Evolutionary conservation across 2,113 vertebrate genomes (phyloP).

Genomic region (Prinia subflava): DNA sequence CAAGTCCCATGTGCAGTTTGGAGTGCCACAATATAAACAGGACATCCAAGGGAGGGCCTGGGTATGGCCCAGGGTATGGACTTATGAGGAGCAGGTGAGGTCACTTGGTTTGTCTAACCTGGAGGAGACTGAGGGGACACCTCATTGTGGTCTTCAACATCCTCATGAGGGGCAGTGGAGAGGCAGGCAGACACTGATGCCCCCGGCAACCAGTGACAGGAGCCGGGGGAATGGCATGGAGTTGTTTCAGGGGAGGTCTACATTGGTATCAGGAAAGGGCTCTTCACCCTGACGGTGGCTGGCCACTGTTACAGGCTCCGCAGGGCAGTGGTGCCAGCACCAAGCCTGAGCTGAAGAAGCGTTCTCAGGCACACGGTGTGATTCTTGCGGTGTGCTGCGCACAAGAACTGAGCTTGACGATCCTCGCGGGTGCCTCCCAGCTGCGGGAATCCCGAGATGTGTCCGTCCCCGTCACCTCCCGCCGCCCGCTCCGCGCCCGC

Average conservation of each 20-base stretch:
- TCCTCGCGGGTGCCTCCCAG: accelerated
- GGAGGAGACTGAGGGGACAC: not conserved
- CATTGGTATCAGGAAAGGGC: accelerated
- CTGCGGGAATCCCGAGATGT: accelerated
- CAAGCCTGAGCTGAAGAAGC: not conserved
- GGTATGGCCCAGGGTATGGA: no score
- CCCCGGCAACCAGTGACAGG: not conserved
- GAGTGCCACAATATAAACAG: not conserved
- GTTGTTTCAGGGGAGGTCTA: no score
- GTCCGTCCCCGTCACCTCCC: accelerated
- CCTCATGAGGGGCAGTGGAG: not conserved
- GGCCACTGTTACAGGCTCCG: not conserved
- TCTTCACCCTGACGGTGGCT: not conserved
- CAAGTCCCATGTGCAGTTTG: not conserved
- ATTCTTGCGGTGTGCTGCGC: not conserved
- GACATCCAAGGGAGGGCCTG: not conserved
- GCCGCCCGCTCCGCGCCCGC: accelerated
- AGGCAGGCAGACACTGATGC: not conserved
- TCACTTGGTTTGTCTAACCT: not conserved
- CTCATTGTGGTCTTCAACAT: not conserved
- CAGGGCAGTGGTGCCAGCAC: not conserved
- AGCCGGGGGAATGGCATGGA: not conserved
- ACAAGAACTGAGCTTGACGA: not conserved
- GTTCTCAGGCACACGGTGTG: no score
- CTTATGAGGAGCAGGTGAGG: not conserved